Conservation (phyloP, 2,113 vertebrate species). For the Scortum barcoo region DNA sequence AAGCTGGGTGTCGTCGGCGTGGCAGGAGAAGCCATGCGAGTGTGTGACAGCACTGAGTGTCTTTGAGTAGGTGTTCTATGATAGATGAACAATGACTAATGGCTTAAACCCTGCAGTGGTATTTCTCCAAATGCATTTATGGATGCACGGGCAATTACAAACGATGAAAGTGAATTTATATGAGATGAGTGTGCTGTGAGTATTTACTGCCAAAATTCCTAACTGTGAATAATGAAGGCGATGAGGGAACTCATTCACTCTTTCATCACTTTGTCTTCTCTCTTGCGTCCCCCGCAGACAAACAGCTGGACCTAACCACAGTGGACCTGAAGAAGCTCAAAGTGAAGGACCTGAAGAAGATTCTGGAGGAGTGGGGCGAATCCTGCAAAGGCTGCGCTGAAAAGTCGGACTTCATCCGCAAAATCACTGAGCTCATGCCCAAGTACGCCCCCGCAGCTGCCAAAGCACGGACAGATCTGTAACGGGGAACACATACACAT, state of each 20-base stretch:
- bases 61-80: background rate
- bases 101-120: background rate
- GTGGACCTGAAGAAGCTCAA: slow-evolving; percentile 96
- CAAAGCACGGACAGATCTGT: slow-evolving; percentile 93
- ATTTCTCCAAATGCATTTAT: background rate
- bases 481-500: slow-evolving; percentile 35
- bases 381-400: slow-evolving; percentile 96
- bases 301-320: slow-evolving; percentile 94
- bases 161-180: background rate
- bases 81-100: background rate
- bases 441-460: slow-evolving; percentile 94
- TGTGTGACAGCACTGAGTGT: background rate
- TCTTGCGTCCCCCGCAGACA: slow-evolving; percentile 83
- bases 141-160: background rate
- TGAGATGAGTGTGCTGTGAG: background rate
- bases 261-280: background rate
- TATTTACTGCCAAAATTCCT: background rate
- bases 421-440: slow-evolving; percentile 98
- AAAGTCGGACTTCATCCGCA: slow-evolving; percentile 96
- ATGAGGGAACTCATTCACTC: too few species aligned
- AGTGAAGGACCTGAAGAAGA: slow-evolving; percentile 97
- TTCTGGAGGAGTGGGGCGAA: slow-evolving; percentile 98
- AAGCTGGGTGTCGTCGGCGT: too few species aligned
- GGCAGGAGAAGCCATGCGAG: too few species aligned
- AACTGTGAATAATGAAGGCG: background rate